A percentile compares a stretch with the other conserved stretches of the same genome.
phyloP scores from a whole-genome alignment of 1,140 invertebrate genomes.

The Drosophila ercepeae region DNA sequence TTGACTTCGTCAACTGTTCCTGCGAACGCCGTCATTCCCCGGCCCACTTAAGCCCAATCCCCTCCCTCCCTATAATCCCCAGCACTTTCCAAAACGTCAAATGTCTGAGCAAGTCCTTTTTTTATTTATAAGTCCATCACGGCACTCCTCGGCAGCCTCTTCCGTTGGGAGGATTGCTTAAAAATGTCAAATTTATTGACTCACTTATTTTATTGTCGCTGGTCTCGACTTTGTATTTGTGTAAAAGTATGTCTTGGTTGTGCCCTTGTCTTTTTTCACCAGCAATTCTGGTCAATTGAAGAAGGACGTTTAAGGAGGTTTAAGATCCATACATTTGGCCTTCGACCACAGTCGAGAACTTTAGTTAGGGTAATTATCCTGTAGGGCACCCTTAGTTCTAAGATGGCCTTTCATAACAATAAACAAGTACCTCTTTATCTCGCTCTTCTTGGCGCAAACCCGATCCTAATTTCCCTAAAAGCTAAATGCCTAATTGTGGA shows the following conservation, averaged over 20 bases:
- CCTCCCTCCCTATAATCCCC: neutral
- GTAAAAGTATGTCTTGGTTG: conserved; percentile 11
- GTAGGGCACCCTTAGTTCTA: no score
- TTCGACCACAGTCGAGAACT: conserved; percentile 29
- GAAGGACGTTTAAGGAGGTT: conserved; percentile 12
- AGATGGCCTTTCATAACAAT: no score
- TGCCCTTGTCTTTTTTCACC: conserved; percentile 21
- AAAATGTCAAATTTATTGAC: conserved; percentile 59
- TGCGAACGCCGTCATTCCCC: conserved; percentile 14
- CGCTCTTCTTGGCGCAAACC: no score
- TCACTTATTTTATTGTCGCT: conserved; percentile 34
- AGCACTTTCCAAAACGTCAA: conserved; percentile 39
- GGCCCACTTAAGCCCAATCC: neutral
- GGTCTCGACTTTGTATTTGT: conserved; percentile 27
- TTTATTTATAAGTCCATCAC: conserved; percentile 39
- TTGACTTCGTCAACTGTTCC: conserved; percentile 55
- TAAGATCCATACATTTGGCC: conserved; percentile 31
- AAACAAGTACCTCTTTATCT: no score
- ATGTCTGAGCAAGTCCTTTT: conserved; percentile 39
- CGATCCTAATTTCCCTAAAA: no score
- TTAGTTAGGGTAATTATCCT: conserved; percentile 39
- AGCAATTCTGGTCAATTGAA: conserved; percentile 13
- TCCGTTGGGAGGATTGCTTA: conserved; percentile 29
- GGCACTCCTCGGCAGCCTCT: conserved; percentile 11
- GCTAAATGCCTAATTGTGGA: no score